Conservation (phyloP, 2,888 invertebrate species). For the Andricus quercusramuli region DNA sequence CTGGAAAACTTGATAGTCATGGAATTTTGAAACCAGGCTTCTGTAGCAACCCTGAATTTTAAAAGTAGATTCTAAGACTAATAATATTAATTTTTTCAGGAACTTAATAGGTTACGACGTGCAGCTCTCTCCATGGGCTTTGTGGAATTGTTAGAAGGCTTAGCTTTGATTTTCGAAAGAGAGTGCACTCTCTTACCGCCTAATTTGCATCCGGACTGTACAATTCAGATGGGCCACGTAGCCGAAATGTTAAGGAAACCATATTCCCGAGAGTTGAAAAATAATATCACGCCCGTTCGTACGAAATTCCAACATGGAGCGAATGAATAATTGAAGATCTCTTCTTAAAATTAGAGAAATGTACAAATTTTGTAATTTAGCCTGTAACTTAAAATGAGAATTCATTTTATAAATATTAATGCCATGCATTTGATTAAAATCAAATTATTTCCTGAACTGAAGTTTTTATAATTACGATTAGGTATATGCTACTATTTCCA, state of each 20-base stretch:
- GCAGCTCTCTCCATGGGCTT: slow-evolving; percentile 96
- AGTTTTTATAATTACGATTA: not conserved
- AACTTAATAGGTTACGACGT: slow-evolving; percentile 92
- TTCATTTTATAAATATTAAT: not conserved
- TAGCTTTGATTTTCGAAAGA: slow-evolving; percentile 92
- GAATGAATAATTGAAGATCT: slow-evolving; percentile 44
- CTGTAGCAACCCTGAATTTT: not conserved
- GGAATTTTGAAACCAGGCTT: too few species aligned
- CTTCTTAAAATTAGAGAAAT: not conserved
- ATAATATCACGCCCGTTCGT: slow-evolving; percentile 78
- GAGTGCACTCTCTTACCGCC: slow-evolving; percentile 91
- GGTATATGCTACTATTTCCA: too few species aligned
- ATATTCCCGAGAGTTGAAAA: slow-evolving; percentile 78
- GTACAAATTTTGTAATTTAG: slow-evolving; percentile 16
- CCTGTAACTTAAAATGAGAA: not conserved
- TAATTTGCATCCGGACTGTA: slow-evolving; percentile 90
- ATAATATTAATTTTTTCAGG: slow-evolving; percentile 80
- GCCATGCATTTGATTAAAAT: not conserved
- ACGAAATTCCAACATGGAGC: slow-evolving; percentile 77
- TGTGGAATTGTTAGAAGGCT: slow-evolving; percentile 90
- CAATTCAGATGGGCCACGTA: slow-evolving; percentile 93
- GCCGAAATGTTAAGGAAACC: slow-evolving; percentile 89
- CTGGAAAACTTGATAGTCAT: too few species aligned
- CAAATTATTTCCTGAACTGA: not conserved
- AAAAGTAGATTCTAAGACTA: not conserved